Percentiles rank a stretch among this genome's conserved stretches.
Evolutionary conservation across 1,140 invertebrate species (phyloP).

Genomic region (Temnothorax nylanderi): DNA sequence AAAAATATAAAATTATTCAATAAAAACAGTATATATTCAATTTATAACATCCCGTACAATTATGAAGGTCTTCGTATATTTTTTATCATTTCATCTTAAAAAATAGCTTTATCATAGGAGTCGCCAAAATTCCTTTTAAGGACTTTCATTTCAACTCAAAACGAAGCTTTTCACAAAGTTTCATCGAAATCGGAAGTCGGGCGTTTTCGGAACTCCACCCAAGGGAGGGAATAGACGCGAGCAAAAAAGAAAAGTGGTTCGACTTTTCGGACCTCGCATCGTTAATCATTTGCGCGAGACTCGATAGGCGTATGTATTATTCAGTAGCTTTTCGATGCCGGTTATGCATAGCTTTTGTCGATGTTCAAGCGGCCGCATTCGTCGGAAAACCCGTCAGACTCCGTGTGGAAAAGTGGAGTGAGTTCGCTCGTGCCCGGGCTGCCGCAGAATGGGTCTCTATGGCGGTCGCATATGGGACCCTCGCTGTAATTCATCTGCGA

Average conservation of each 20-base stretch:
- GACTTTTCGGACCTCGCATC: conserved; percentile 67
- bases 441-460: conserved; percentile 29
- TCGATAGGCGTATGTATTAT: conserved; percentile 70
- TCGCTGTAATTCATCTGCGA: conserved; percentile 41
- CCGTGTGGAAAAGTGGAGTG: conserved; percentile 26
- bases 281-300: conserved; percentile 67
- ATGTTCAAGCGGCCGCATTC: conserved; percentile 65
- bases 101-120: too few relatives aligned
- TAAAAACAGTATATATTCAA: too few relatives aligned
- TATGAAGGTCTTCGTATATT: too few relatives aligned
- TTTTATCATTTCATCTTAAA: too few relatives aligned
- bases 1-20: too few relatives aligned
- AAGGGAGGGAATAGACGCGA: background rate
- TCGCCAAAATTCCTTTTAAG: too few relatives aligned
- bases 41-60: too few relatives aligned
- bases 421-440: background rate
- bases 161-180: too few relatives aligned
- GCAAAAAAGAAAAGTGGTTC: conserved; percentile 29
- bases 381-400: conserved; percentile 26
- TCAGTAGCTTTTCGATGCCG: conserved; percentile 68
- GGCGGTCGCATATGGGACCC: conserved; percentile 41
- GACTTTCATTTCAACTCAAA: too few relatives aligned
- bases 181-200: too few relatives aligned
- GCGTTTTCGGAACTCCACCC: too few relatives aligned
- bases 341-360: conserved; percentile 74